Evolutionary conservation across 2,113 vertebrate species (phyloP).

Genomic region (Scolopax mira): DNA sequence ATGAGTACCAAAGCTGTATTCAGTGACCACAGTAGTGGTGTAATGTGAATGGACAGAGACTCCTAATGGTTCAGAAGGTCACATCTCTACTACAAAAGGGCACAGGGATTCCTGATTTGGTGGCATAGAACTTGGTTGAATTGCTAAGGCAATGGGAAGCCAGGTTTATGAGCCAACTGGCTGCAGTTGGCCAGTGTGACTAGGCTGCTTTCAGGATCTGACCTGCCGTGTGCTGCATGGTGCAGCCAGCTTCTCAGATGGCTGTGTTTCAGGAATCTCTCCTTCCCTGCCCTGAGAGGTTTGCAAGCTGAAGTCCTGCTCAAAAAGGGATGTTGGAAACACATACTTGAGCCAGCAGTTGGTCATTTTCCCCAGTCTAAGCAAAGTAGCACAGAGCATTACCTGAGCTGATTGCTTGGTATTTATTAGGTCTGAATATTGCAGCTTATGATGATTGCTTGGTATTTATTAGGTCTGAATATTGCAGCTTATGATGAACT

Average conservation of each 20-base stretch:
- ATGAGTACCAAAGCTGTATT: neutral
- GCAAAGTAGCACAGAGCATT: neutral
- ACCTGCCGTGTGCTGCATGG: neutral
- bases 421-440: neutral
- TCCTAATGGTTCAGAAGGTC: neutral
- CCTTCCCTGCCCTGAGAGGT: neutral
- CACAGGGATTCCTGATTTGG: neutral
- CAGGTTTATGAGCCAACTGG: neutral
- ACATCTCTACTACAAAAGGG: neutral
- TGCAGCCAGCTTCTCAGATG: neutral
- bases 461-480: neutral
- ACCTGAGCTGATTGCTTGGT: neutral
- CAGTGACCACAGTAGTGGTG: neutral
- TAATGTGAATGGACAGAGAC: neutral
- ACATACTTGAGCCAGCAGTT: neutral
- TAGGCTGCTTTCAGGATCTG: neutral
- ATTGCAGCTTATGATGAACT: neutral
- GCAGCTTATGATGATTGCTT: neutral
- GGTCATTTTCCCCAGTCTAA: neutral
- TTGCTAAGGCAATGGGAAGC: neutral
- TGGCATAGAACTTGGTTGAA: neutral
- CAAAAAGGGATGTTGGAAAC: neutral
- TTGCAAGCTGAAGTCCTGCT: neutral
- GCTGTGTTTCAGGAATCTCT: neutral
- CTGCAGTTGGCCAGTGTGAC: neutral